Percentiles rank a stretch among this genome's conserved stretches.
These are phyloP conservation scores for Luscinia megarhynchos DNA, from an alignment of 2,797 vertebrate species.

Conservation along the genomic window DNA sequence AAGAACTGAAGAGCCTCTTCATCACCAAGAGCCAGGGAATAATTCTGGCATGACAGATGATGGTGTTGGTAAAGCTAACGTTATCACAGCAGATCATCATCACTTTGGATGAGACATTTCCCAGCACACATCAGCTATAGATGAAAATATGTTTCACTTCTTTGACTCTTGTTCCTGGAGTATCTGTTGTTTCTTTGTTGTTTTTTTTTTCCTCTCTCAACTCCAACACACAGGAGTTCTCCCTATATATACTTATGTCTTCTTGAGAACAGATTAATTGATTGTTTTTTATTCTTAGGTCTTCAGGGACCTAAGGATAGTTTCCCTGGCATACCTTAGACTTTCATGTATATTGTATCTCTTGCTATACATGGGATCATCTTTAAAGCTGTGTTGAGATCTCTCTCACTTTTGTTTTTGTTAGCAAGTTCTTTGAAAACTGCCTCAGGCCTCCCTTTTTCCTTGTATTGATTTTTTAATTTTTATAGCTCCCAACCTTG, in stretches of 20 bases:
- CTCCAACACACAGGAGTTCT: neutral
- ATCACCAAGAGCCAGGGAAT: neutral
- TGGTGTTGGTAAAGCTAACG: slow-evolving; percentile 3
- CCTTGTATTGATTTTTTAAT: neutral
- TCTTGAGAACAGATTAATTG: neutral
- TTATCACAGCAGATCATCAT: neutral
- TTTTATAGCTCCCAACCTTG: neutral
- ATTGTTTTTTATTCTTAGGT: neutral
- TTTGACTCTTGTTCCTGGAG: neutral
- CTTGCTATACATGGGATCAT: neutral
- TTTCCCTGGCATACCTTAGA: neutral
- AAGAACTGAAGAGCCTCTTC: slow-evolving; percentile 4
- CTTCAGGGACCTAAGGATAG: neutral
- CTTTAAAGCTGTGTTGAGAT: neutral
- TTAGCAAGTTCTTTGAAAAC: neutral
- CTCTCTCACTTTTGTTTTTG: neutral
- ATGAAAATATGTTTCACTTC: neutral
- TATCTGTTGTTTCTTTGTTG: neutral
- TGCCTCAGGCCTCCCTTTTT: neutral
- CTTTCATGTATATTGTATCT: rapidly evolving
- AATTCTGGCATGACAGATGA: slow-evolving; percentile 4
- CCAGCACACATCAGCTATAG: neutral
- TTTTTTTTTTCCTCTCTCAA: rapidly evolving
- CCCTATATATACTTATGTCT: neutral
- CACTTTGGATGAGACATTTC: neutral